phyloP scores from a whole-genome alignment of 2,888 invertebrate genomes.

The Danaus chrysippus region DNA sequence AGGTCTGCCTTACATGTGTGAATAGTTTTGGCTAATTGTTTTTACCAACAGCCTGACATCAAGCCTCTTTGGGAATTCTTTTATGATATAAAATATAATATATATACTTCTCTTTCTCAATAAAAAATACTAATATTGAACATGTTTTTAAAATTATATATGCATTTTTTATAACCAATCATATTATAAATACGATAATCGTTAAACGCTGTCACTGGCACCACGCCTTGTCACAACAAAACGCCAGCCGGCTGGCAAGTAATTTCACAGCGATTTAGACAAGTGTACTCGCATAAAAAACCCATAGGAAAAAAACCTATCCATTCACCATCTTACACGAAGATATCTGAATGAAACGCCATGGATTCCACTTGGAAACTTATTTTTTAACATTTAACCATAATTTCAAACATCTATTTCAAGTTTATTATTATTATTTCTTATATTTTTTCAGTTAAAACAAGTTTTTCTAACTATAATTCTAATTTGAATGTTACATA shows the following conservation, averaged over 20 bases:
- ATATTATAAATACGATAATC: too few species aligned
- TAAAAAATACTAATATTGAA: too few species aligned
- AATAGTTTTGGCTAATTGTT: too few species aligned
- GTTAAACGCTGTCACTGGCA: conserved; percentile 36
- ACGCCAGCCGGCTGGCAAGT: conserved; percentile 54
- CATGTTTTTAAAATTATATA: too few species aligned
- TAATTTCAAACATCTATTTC: background rate
- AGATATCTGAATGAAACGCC: conserved; percentile 25
- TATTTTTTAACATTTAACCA: background rate
- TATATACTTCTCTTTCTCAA: too few species aligned
- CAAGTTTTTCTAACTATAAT: background rate
- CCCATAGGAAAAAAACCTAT: conserved; percentile 48
- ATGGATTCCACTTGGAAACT: conserved; percentile 11
- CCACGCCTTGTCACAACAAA: conserved; percentile 41
- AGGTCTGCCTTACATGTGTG: too few species aligned
- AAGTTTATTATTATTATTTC: background rate
- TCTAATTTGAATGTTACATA: background rate
- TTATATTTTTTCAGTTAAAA: background rate
- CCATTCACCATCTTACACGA: conserved; percentile 46
- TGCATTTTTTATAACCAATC: too few species aligned
- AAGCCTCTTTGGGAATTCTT: too few species aligned
- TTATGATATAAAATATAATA: too few species aligned
- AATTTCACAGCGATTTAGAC: conserved; percentile 76
- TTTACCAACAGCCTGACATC: too few species aligned
- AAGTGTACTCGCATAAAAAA: conserved; percentile 71